A percentile compares a stretch with the other conserved stretches of the same genome.
These are phyloP conservation scores for Umimayanthus kanabou DNA, from an alignment of 92 coral and sea anemone species.

Conservation along the genomic window DNA sequence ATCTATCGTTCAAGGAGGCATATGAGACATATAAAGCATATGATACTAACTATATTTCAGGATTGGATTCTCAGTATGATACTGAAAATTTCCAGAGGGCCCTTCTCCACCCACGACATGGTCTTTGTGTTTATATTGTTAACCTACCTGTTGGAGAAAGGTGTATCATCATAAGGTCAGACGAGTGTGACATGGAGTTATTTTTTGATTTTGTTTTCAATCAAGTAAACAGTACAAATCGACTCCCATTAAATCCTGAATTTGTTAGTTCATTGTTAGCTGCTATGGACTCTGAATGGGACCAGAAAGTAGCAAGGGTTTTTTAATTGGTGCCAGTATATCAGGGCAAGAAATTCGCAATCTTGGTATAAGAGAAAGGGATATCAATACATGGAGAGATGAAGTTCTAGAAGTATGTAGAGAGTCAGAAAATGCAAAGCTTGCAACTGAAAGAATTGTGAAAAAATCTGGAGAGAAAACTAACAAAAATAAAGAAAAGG, in stretches of 20 bases:
- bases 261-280: background rate
- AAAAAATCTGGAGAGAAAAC: constrained; percentile 19
- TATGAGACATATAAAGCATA: constrained; percentile 37
- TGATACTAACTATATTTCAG: constrained; percentile 17
- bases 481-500: background rate
- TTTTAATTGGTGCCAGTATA: background rate
- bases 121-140: background rate
- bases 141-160: background rate
- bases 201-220: background rate
- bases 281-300: constrained; percentile 14
- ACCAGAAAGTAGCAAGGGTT: background rate
- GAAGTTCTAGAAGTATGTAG: constrained; percentile 47
- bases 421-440: constrained; percentile 47
- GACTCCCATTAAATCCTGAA: background rate
- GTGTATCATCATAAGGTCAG: background rate
- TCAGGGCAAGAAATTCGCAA: background rate
- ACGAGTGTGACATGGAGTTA: background rate
- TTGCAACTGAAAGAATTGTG: constrained; percentile 48
- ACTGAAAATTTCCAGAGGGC: background rate
- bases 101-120: background rate
- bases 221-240: background rate
- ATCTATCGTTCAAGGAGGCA: constrained; percentile 14
- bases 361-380: background rate
- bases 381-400: constrained; percentile 1
- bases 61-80: constrained; percentile 20